Conservation (phyloP, 1,140 invertebrate genomes). For the Drosophila guanche region DNA sequence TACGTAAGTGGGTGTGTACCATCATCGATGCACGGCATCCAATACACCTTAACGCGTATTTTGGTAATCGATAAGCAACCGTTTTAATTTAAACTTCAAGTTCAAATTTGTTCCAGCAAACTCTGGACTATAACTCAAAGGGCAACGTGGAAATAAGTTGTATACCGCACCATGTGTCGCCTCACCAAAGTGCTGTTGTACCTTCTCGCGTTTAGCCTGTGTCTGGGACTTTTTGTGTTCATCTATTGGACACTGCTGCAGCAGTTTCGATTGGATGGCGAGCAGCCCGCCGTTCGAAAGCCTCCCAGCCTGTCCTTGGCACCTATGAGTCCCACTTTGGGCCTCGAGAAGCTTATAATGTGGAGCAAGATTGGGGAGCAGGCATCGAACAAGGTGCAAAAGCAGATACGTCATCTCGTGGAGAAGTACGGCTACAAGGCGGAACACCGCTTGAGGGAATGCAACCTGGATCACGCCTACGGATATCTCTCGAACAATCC, state of each 20-base stretch:
- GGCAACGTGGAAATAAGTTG: constrained; percentile 2
- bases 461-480: constrained; percentile 51
- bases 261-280: neutral
- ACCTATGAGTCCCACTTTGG: constrained; percentile 21
- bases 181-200: constrained; percentile 13
- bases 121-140: neutral
- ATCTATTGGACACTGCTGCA: constrained; percentile 1
- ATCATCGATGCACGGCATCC: no score
- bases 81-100: no score
- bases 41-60: no score
- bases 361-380: constrained; percentile 2
- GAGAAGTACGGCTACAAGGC: constrained; percentile 18
- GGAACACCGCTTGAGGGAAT: constrained; percentile 13
- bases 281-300: constrained; percentile 31
- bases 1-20: no score
- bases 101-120: no score
- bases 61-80: no score
- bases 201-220: constrained; percentile 11
- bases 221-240: neutral
- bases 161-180: constrained; percentile 15
- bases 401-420: constrained; percentile 22
- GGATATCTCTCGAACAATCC: constrained; percentile 43
- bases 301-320: constrained; percentile 22
- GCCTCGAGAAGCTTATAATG: constrained; percentile 32
- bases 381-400: constrained; percentile 7